Percentiles rank a stretch among this genome's conserved stretches.
These are phyloP conservation scores for Caenorhabditis becei DNA, from an alignment of 2,888 invertebrate genomes.

Conservation along the genomic window DNA sequence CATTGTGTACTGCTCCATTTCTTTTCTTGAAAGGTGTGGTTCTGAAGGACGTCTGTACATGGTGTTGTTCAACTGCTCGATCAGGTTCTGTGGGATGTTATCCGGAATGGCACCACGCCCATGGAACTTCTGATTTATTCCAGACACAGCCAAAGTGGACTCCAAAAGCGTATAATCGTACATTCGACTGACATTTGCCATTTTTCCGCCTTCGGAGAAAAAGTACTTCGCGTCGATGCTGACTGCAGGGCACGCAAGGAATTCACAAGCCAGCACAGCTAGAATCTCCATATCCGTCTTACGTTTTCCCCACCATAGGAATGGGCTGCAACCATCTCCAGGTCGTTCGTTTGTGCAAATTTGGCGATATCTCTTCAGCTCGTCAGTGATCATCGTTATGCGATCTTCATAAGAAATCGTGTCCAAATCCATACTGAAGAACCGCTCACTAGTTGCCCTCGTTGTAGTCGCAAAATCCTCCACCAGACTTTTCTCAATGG, in stretches of 20 bases:
- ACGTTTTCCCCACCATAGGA: constrained; percentile 35
- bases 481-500: constrained; percentile 10
- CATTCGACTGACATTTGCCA: constrained; percentile 5
- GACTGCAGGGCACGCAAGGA: constrained; percentile 45
- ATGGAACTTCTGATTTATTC: constrained; percentile 19
- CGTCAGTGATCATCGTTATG: neutral
- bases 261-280: constrained; percentile 28
- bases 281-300: constrained; percentile 16
- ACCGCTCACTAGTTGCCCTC: neutral
- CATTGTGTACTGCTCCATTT: too few relatives aligned
- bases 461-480: neutral
- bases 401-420: neutral
- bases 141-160: constrained; percentile 12
- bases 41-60: neutral
- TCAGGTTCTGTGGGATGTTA: neutral
- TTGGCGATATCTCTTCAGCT: constrained; percentile 25
- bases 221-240: constrained; percentile 17
- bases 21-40: neutral
- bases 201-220: constrained; percentile 37
- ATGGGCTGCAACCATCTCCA: neutral
- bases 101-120: constrained; percentile 5
- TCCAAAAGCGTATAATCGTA: constrained; percentile 17
- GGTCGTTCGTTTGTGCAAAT: constrained; percentile 11
- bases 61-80: constrained; percentile 13
- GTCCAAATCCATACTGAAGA: neutral